Conservation (phyloP, 2,113 vertebrate genomes). For the Lota lota region DNA sequence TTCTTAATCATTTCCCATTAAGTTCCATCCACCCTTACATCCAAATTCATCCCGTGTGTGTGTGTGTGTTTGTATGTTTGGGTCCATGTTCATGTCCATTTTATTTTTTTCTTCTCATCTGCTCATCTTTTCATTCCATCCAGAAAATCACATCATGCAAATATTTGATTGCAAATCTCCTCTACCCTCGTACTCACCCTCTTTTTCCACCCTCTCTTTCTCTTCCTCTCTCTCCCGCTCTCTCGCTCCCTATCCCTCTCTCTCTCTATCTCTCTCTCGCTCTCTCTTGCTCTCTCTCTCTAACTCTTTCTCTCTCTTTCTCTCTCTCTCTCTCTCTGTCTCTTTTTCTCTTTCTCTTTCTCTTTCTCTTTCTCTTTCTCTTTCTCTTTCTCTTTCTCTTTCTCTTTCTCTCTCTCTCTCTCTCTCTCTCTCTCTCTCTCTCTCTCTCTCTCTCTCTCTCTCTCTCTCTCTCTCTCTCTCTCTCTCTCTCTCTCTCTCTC, state of each 20-base stretch:
- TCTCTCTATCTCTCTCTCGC: background rate
- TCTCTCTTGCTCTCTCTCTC: conserved; percentile 5
- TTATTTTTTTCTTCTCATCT: conserved; percentile 14
- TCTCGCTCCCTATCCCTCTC: no score
- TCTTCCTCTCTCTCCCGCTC: conserved; percentile 11
- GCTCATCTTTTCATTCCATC: conserved; percentile 25
- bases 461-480: background rate
- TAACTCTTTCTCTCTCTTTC: no score
- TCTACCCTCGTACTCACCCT: background rate
- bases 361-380: background rate
- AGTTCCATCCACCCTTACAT: conserved; percentile 15
- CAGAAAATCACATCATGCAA: background rate
- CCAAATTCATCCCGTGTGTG: conserved; percentile 35
- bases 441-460: background rate
- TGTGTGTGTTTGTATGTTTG: conserved; percentile 32
- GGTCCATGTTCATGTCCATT: conserved; percentile 13
- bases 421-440: background rate
- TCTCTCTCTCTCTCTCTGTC: conserved; percentile 5
- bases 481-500: conserved; percentile 10
- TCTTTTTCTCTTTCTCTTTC: conserved; percentile 9
- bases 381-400: conserved; percentile 14
- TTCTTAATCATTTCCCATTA: background rate
- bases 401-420: background rate
- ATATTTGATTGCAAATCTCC: background rate
- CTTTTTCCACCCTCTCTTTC: background rate